A percentile compares a stretch with the other conserved stretches of the same genome.
Conservation (phyloP, 2,888 invertebrate genomes). For the Fragum sueziense region DNA sequence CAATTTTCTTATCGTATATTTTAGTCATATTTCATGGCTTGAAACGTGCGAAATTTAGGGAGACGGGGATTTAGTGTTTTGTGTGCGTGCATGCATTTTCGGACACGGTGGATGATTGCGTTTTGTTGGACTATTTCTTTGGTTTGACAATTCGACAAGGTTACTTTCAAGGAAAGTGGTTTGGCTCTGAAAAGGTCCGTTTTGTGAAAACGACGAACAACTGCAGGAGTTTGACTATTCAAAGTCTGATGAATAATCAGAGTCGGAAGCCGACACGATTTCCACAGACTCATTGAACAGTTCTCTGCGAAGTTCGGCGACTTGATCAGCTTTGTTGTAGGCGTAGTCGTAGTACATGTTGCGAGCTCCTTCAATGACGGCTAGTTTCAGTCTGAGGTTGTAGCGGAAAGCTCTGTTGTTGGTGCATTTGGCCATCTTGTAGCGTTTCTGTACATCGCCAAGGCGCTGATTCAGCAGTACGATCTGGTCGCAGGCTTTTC, state of each 20-base stretch:
- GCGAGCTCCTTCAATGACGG: background rate
- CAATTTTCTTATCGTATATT: no score
- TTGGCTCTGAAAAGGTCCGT: background rate
- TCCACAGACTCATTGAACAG: conserved; percentile 56
- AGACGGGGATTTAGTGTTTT: no score
- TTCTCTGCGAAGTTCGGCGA: conserved; percentile 61
- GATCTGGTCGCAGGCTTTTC: conserved; percentile 71
- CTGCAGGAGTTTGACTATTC: background rate
- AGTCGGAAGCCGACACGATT: conserved; percentile 41
- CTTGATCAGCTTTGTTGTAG: conserved; percentile 67
- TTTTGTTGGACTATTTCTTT: background rate
- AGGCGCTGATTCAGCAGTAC: conserved; percentile 68
- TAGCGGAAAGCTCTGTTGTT: conserved; percentile 13
- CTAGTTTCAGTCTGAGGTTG: conserved; percentile 1
- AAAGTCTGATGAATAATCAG: conserved; percentile 17
- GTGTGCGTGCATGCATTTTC: no score
- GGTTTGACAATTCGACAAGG: conserved; percentile 2
- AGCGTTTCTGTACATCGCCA: conserved; percentile 65
- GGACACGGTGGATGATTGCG: no score
- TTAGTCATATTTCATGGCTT: no score
- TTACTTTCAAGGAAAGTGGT: background rate
- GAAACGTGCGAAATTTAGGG: no score
- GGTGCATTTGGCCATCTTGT: conserved; percentile 52
- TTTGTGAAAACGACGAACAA: conserved; percentile 1
- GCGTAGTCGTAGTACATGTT: conserved; percentile 13